phyloP scores from a whole-genome alignment of 1,140 invertebrate genomes.

The Conopomorpha cramerella region DNA sequence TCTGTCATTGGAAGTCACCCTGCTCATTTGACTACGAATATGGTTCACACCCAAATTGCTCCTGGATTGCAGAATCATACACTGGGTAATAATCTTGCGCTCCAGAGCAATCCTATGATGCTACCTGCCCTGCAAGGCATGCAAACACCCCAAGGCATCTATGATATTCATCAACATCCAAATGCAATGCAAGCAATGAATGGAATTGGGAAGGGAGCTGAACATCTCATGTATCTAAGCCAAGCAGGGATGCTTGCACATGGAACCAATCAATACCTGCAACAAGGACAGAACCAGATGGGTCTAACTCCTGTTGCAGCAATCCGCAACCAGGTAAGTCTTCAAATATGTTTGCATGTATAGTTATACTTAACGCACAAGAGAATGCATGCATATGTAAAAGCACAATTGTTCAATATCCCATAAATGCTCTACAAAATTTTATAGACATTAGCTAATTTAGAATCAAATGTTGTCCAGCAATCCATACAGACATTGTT shows the following conservation, averaged over 20 bases:
- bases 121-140: slow-evolving; percentile 44
- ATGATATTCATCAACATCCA: slow-evolving; percentile 60
- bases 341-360: slow-evolving; percentile 3
- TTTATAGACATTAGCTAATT: slow-evolving; percentile 1
- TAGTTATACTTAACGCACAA: too few species aligned
- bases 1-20: slow-evolving; percentile 61
- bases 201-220: slow-evolving; percentile 64
- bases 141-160: slow-evolving; percentile 50
- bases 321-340: slow-evolving; percentile 59
- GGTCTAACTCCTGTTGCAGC: slow-evolving; percentile 61
- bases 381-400: too few species aligned
- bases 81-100: slow-evolving; percentile 38
- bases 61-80: slow-evolving; percentile 55
- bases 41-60: slow-evolving; percentile 54
- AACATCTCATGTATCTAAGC: slow-evolving; percentile 71
- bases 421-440: slow-evolving; percentile 1
- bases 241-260: slow-evolving; percentile 68
- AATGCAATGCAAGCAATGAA: slow-evolving; percentile 59
- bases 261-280: slow-evolving; percentile 67
- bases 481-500: too few species aligned
- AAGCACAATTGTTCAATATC: too few species aligned
- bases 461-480: too few species aligned
- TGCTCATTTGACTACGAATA: slow-evolving; percentile 47
- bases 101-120: slow-evolving; percentile 51
- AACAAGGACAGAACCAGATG: slow-evolving; percentile 63